phyloP scores from a whole-genome alignment of 2,888 invertebrate genomes.

The Drosophila mulleri region DNA sequence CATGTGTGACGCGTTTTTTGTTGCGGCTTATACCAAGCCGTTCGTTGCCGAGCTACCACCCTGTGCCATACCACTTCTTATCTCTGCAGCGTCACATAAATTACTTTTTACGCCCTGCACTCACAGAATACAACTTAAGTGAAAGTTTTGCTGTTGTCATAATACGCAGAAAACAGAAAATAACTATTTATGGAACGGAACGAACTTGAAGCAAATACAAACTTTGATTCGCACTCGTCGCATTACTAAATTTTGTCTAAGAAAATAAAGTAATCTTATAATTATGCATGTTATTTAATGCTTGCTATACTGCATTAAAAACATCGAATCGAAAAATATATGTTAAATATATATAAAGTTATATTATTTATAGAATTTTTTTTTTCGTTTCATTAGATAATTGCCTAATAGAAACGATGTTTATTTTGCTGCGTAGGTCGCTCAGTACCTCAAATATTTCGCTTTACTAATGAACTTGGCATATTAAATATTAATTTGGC shows the following conservation, averaged over 20 bases:
- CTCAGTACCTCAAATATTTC: not conserved
- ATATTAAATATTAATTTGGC: not conserved
- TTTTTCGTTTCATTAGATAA: not conserved
- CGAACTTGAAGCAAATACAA: no score
- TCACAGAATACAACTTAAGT: not conserved
- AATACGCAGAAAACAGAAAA: not conserved
- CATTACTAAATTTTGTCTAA: no score
- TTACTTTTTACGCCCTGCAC: slow-evolving; percentile 1
- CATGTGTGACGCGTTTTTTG: slow-evolving; percentile 66
- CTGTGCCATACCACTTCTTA: slow-evolving; percentile 2
- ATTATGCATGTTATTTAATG: no score
- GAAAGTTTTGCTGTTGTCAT: not conserved
- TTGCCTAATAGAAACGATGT: not conserved
- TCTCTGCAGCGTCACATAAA: slow-evolving; percentile 15
- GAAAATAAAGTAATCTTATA: no score
- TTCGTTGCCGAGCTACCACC: slow-evolving; percentile 23
- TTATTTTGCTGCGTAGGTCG: not conserved
- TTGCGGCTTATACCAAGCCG: slow-evolving; percentile 37
- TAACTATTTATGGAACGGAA: not conserved
- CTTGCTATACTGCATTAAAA: no score
- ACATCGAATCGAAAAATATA: no score
- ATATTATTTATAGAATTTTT: no score
- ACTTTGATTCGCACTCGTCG: no score
- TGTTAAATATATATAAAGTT: no score
- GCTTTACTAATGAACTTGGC: not conserved